Evolutionary conservation across 2,797 vertebrate genomes (phyloP), one percentile per base, ranked within the genome.

Genomic region (Semaprochilodus insignis): DNA sequence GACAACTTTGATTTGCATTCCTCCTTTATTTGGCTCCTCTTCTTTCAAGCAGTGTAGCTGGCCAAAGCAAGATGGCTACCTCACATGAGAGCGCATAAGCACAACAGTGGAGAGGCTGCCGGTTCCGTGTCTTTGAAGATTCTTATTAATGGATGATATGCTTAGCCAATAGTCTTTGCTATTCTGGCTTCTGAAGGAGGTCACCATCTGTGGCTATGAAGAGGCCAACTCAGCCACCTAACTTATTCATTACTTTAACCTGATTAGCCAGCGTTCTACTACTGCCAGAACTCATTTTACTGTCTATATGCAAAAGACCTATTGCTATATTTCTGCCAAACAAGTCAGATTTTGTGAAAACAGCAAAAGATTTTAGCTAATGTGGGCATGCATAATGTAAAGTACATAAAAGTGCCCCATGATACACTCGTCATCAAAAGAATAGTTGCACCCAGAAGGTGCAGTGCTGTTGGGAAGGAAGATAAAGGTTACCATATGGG

Each of bases 201-300:
- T 92, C 90, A 85, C 93, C 91, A 92, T 94, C 92, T 94, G 93
- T 87, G 87, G 51, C 76, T 85, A 87, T 82, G 82, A 65, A 70
- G 25, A 88, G 81, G 88, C 91, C 91, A 90, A 89, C 82, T 83
- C 88, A 85, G 83, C 72, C 76, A 74, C 72, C 83, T 89, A 85
- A 91, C 90, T 82, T 87, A 91, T 93, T 91, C 87, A 92, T 90
- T 77, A 79, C 81, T 90, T 57, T 79, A 77, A 82, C 65, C 76
- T 59, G 87, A 86, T 83, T 87, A 83, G 81, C 85, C 31, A 62
- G 84, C 85, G 85, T 86, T 74, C 77, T 81, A 76, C 79, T 71
- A 48, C 78, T 2, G 78, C 54, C 85, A 83, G 85, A 90, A 73
- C 54, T 83, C n/a, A 21, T 25, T 69, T 80, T 40, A 21, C 69